These are phyloP conservation scores for Macaria notata DNA, from an alignment of 2,888 invertebrate species.

Conservation along the genomic window DNA sequence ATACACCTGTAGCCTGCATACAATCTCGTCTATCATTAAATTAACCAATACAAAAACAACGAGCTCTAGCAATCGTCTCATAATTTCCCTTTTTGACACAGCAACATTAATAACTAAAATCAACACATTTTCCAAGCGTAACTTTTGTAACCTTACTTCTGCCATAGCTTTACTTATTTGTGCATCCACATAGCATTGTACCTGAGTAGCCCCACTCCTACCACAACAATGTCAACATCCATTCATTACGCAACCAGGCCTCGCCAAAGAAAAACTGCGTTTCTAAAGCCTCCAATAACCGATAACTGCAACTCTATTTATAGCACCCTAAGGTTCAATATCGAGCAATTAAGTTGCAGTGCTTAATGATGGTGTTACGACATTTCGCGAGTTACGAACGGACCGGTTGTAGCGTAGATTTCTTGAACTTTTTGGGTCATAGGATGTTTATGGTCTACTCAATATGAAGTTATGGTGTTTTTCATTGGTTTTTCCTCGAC, in stretches of 20 bases:
- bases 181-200: constrained; percentile 25
- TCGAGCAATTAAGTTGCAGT: constrained; percentile 31
- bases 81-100: background rate
- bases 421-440: constrained; percentile 31
- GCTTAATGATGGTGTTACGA: constrained; percentile 36
- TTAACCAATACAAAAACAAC: no score
- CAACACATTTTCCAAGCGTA: constrained; percentile 16
- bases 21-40: no score
- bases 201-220: constrained; percentile 26
- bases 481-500: background rate
- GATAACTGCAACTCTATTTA: constrained; percentile 36
- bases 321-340: constrained; percentile 35
- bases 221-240: constrained; percentile 71
- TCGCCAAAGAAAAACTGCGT: constrained; percentile 66
- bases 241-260: constrained; percentile 75
- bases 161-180: background rate
- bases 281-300: constrained; percentile 48
- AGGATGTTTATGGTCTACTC: constrained; percentile 21
- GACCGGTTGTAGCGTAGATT: constrained; percentile 35
- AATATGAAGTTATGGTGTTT: constrained; percentile 2
- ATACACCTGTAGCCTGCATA: no score
- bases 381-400: constrained; percentile 33
- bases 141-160: constrained; percentile 1
- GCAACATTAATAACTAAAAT: constrained; percentile 6
- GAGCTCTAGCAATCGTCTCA: no score